Percentiles rank a stretch among this genome's conserved stretches.
Conservation (phyloP, 2,113 vertebrate genomes). For the Trogon surrucura region DNA sequence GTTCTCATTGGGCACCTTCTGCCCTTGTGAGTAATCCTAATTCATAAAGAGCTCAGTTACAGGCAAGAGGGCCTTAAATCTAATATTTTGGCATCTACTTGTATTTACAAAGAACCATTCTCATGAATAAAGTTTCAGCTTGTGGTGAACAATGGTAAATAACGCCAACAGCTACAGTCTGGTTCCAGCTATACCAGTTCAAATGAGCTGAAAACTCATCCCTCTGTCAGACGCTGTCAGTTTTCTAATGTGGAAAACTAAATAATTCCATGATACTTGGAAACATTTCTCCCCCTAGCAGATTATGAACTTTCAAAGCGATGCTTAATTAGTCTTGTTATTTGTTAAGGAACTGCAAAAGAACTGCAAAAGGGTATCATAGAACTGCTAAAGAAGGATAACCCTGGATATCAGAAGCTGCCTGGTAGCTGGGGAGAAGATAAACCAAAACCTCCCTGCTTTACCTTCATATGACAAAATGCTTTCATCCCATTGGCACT, state of each 20-base stretch:
- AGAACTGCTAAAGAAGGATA: slow-evolving; percentile 52
- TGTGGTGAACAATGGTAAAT: slow-evolving; percentile 34
- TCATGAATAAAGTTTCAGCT: slow-evolving; percentile 36
- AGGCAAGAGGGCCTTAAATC: slow-evolving; percentile 12
- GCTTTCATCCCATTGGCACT: slow-evolving; percentile 18
- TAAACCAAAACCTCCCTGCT: neutral
- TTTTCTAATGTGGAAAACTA: neutral
- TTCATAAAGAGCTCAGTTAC: slow-evolving; percentile 34
- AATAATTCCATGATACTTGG: neutral
- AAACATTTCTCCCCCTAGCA: neutral
- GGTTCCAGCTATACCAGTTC: neutral
- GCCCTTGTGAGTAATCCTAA: slow-evolving; percentile 6
- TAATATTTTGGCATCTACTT: neutral
- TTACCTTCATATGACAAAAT: slow-evolving; percentile 21
- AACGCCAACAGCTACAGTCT: neutral
- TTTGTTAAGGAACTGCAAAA: slow-evolving; percentile 51
- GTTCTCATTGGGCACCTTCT: slow-evolving; percentile 14
- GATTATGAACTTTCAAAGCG: slow-evolving; percentile 39
- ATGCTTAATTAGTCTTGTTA: slow-evolving; percentile 58
- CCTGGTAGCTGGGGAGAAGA: slow-evolving; percentile 26
- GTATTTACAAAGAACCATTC: slow-evolving; percentile 22
- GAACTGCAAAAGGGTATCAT: neutral
- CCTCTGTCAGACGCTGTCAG: neutral
- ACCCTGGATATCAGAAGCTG: slow-evolving; percentile 38
- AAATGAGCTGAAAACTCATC: slow-evolving; percentile 3